These are phyloP conservation scores for Leptopilina boulardi DNA, from an alignment of 1,140 invertebrate species.

Conservation along the genomic window DNA sequence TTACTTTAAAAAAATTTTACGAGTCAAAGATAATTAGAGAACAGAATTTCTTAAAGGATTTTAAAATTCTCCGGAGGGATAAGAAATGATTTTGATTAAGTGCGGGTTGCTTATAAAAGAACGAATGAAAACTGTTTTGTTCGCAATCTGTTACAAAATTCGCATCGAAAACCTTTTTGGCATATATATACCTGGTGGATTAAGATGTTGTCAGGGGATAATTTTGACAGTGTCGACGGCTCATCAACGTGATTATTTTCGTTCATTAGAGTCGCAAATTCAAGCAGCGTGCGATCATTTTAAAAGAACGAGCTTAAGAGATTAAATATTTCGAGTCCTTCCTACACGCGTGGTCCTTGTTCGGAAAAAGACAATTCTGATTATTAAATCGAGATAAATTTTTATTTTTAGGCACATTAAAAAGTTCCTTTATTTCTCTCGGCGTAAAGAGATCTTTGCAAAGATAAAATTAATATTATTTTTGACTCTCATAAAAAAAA, in stretches of 20 bases:
- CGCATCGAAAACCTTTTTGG: conserved; percentile 28
- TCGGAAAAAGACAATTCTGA: conserved; percentile 36
- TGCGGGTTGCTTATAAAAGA: neutral
- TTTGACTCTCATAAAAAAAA: too few species aligned
- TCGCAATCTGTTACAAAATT: conserved; percentile 5
- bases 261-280: neutral
- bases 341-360: neutral
- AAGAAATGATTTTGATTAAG: neutral
- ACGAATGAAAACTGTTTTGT: conserved; percentile 13
- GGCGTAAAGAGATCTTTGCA: neutral
- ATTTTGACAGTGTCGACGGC: conserved; percentile 38
- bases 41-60: neutral
- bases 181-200: conserved; percentile 42
- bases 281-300: too few species aligned
- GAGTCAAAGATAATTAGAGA: neutral
- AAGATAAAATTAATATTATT: neutral
- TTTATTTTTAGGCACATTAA: conserved; percentile 44
- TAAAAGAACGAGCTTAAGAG: conserved; percentile 3
- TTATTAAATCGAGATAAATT: conserved; percentile 60
- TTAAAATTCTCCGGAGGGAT: neutral
- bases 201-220: conserved; percentile 47
- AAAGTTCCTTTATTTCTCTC: conserved; percentile 40
- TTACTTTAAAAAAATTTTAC: neutral
- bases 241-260: conserved; percentile 13
- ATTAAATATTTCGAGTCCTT: neutral